phyloP scores from a whole-genome alignment of 2,113 vertebrate genomes.

The Menidia beryllina region DNA sequence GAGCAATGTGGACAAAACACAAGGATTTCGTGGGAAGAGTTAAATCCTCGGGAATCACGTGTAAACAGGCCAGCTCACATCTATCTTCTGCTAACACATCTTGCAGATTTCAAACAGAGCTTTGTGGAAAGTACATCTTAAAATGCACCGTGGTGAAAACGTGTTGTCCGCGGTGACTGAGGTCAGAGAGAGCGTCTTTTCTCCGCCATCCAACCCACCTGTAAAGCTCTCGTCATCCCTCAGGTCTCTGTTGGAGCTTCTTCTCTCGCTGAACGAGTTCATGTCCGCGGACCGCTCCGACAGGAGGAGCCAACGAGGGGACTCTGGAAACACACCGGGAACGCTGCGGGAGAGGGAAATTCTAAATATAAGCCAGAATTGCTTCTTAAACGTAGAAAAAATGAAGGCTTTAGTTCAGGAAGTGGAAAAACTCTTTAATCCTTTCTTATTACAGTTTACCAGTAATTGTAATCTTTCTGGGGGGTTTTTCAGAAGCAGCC shows the following conservation, averaged over 20 bases:
- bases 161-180: no score
- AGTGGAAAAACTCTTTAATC: slow-evolving; percentile 13
- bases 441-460: slow-evolving; percentile 32
- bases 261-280: slow-evolving; percentile 84
- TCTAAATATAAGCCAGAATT: slow-evolving; percentile 13
- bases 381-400: slow-evolving; percentile 39
- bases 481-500: slow-evolving; percentile 40
- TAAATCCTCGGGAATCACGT: no score
- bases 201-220: slow-evolving; percentile 64
- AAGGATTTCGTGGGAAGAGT: no score
- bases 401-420: background rate
- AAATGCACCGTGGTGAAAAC: no score
- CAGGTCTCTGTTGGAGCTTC: slow-evolving; percentile 80
- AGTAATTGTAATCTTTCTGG: slow-evolving; percentile 38
- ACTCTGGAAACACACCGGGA: slow-evolving; percentile 89
- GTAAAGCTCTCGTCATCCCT: slow-evolving; percentile 86
- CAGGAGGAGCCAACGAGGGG: slow-evolving; percentile 89
- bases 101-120: no score
- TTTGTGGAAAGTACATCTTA: no score
- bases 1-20: no score
- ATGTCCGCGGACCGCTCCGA: slow-evolving; percentile 84
- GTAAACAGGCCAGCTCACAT: no score
- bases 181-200: background rate
- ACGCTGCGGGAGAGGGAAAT: slow-evolving; percentile 75
- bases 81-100: no score